Percentiles rank a stretch among this genome's conserved stretches.
Evolutionary conservation across 1,140 invertebrate genomes (phyloP).

Genomic region (Drosophila sucinea): DNA sequence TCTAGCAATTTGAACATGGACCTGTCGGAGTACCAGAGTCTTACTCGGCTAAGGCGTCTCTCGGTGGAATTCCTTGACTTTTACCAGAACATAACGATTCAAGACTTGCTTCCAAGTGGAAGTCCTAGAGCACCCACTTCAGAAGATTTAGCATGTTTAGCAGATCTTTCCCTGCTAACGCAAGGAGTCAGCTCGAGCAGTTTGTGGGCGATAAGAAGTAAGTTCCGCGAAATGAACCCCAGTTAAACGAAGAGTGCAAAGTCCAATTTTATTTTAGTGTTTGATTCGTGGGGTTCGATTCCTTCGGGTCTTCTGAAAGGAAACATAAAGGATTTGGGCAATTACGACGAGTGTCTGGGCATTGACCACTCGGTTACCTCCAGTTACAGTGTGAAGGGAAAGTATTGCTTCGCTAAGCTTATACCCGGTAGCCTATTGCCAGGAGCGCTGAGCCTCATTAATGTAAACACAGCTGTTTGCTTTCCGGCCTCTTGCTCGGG

Average conservation of each 20-base stretch:
- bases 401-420: conserved; percentile 38
- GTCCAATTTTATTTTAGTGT: conserved; percentile 22
- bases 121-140: not conserved
- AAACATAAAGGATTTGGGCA: conserved; percentile 48
- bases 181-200: conserved; percentile 10
- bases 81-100: conserved; percentile 28
- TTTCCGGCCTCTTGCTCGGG: conserved; percentile 47
- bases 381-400: conserved; percentile 34
- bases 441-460: not conserved
- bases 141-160: conserved; percentile 30
- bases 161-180: conserved; percentile 18
- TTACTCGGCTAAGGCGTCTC: conserved; percentile 12
- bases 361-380: conserved; percentile 23
- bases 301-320: conserved; percentile 50
- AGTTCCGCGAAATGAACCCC: not conserved
- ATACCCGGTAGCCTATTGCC: not conserved
- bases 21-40: not conserved
- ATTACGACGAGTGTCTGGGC: conserved; percentile 54
- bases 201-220: conserved; percentile 34
- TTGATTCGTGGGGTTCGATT: conserved; percentile 57
- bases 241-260: not conserved
- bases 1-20: not conserved
- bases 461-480: conserved; percentile 36
- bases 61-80: conserved; percentile 32
- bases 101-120: conserved; percentile 5